These are phyloP conservation scores for Steinernema scapterisci DNA, from an alignment of 2,888 invertebrate species.

Conservation along the genomic window DNA sequence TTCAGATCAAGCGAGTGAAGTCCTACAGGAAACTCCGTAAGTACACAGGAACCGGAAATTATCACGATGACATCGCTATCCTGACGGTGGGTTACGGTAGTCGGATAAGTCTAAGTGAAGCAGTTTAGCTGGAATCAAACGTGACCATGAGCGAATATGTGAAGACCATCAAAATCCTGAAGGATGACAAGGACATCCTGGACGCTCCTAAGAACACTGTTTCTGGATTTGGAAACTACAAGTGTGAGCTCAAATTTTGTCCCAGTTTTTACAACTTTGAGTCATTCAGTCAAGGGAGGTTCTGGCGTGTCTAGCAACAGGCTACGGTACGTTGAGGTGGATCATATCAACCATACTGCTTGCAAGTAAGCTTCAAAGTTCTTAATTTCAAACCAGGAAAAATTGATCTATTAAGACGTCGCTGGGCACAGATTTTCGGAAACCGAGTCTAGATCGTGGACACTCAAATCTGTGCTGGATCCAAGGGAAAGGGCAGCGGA, in stretches of 20 bases:
- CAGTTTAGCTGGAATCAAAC: neutral
- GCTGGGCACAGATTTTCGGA: neutral
- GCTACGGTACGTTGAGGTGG: neutral
- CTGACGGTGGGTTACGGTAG: neutral
- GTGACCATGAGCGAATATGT: neutral
- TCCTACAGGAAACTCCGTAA: neutral
- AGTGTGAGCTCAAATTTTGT: neutral
- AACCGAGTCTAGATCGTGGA: neutral
- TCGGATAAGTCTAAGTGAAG: neutral
- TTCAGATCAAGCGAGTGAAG: neutral
- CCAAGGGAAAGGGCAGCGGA: neutral
- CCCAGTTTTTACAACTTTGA: no score
- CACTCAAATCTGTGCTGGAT: neutral
- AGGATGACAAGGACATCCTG: neutral
- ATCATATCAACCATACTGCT: neutral
- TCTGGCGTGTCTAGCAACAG: neutral
- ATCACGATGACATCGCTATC: conserved; percentile 5
- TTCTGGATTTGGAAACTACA: conserved; percentile 16
- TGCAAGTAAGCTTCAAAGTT: neutral
- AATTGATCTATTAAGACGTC: neutral
- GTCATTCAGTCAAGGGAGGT: neutral
- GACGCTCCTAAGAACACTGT: conserved; percentile 3
- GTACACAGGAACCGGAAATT: neutral
- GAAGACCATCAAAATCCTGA: neutral
- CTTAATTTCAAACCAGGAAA: neutral